Conservation (phyloP, 2,113 vertebrate species). For the Numida meleagris region DNA sequence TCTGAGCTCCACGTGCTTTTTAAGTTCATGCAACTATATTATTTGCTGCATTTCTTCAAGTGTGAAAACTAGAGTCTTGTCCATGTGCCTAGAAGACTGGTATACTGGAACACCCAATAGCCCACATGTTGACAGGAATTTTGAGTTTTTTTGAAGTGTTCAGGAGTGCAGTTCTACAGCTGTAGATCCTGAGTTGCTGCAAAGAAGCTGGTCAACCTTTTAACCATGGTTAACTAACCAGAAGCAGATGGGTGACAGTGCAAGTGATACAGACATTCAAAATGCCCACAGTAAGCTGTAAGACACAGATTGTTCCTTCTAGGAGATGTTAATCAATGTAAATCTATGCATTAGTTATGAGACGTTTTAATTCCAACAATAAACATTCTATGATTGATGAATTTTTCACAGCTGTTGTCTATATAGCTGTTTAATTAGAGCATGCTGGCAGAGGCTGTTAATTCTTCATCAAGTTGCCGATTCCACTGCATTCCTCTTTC, state of each 20-base stretch:
- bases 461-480: slow-evolving; percentile 28
- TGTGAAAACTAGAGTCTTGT: background rate
- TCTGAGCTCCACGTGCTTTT: background rate
- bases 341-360: slow-evolving; percentile 65
- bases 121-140: background rate
- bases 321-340: slow-evolving; percentile 55
- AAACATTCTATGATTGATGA: slow-evolving; percentile 71
- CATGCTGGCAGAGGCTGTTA: slow-evolving; percentile 34
- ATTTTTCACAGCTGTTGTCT: slow-evolving; percentile 70
- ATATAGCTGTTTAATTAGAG: slow-evolving; percentile 65
- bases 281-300: background rate
- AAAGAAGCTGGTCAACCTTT: background rate
- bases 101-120: background rate
- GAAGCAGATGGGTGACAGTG: background rate
- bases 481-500: background rate
- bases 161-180: background rate
- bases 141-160: background rate
- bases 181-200: background rate
- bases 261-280: background rate
- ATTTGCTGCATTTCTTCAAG: background rate
- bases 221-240: background rate
- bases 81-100: fast-evolving
- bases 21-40: background rate
- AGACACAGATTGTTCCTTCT: background rate
- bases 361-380: slow-evolving; percentile 69